phyloP scores from a whole-genome alignment of 1,140 invertebrate genomes.

The Centruroides vittatus region DNA sequence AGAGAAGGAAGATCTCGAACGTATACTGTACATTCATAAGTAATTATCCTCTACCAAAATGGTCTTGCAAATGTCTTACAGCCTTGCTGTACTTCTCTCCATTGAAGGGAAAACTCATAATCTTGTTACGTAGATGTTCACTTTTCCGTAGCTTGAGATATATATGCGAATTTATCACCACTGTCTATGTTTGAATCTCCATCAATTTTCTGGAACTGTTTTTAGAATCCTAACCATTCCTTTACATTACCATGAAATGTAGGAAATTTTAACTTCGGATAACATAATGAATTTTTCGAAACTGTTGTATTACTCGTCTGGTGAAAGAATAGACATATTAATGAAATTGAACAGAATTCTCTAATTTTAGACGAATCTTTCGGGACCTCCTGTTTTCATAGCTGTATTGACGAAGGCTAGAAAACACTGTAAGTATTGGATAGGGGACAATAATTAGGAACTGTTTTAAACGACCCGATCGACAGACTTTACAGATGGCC shows the following conservation, averaged over 20 bases:
- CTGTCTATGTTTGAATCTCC: not conserved
- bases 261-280: constrained; percentile 1
- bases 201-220: constrained; percentile 8
- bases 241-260: constrained; percentile 5
- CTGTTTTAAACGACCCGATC: too few relatives aligned
- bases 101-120: constrained; percentile 21
- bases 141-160: constrained; percentile 1
- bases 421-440: too few relatives aligned
- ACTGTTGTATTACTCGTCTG: too few relatives aligned
- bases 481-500: too few relatives aligned
- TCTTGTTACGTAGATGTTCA: not conserved
- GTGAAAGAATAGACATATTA: not conserved
- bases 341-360: not conserved
- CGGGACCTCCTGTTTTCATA: too few relatives aligned
- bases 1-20: constrained; percentile 23
- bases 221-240: constrained; percentile 4
- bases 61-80: constrained; percentile 19
- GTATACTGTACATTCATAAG: constrained; percentile 26
- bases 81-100: constrained; percentile 22
- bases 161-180: constrained; percentile 1
- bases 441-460: too few relatives aligned
- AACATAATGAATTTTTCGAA: not conserved
- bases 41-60: constrained; percentile 23
- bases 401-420: too few relatives aligned
- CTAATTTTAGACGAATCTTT: not conserved